Conservation (phyloP, 2,888 invertebrate species). For the Coelopa pilipes region DNA sequence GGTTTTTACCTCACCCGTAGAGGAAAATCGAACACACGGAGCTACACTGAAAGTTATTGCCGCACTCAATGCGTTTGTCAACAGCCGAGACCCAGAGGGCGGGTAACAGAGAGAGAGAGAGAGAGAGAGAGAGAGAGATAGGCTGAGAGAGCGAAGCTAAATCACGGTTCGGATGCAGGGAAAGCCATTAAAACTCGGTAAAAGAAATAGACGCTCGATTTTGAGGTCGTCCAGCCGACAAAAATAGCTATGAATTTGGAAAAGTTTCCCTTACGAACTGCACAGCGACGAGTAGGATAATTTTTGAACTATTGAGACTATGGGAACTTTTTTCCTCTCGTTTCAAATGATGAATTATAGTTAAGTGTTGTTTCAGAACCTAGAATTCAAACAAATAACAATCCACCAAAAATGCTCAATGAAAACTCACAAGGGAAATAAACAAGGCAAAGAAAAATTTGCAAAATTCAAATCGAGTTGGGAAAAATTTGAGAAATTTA, state of each 20-base stretch:
- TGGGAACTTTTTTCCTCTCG: too few relatives aligned
- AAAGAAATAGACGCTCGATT: not conserved
- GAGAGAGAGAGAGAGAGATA: not conserved
- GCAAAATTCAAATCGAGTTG: not conserved
- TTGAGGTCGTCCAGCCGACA: too few relatives aligned
- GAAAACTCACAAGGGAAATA: not conserved
- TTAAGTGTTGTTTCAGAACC: too few relatives aligned
- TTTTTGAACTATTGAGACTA: too few relatives aligned
- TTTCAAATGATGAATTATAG: too few relatives aligned
- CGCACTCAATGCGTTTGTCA: constrained; percentile 1
- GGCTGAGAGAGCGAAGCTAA: not conserved
- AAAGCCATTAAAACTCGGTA: not conserved
- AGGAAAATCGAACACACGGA: not conserved
- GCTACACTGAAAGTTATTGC: constrained; percentile 8
- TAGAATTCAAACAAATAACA: not conserved
- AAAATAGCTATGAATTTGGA: too few relatives aligned
- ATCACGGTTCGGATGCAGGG: not conserved
- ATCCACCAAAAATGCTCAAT: not conserved
- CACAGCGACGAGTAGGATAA: too few relatives aligned
- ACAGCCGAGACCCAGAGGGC: not conserved
- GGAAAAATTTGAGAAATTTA: constrained; percentile 13
- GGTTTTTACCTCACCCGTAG: too few relatives aligned
- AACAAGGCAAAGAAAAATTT: not conserved
- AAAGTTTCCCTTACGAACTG: too few relatives aligned
- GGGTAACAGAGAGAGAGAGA: not conserved